These are phyloP conservation scores for Podarcis cretensis DNA, from an alignment of 2,113 vertebrate species.

Conservation along the genomic window DNA sequence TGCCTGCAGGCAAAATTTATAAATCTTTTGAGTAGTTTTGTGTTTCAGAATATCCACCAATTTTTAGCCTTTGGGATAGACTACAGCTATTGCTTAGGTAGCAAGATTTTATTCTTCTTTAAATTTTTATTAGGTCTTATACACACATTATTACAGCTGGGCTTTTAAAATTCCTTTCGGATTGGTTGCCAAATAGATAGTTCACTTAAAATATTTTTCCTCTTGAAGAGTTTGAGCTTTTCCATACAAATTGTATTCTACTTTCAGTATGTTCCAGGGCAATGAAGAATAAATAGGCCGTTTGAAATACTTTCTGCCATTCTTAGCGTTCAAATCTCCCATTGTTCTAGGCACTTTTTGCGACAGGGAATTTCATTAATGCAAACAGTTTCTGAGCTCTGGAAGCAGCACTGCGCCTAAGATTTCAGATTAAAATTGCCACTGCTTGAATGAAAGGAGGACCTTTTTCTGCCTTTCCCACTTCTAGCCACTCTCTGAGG, in stretches of 20 bases:
- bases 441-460: too few species aligned
- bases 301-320: conserved; percentile 38
- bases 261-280: conserved; percentile 27
- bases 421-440: too few species aligned
- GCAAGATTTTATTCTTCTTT: neutral
- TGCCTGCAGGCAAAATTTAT: neutral
- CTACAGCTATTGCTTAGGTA: neutral
- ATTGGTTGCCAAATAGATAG: neutral
- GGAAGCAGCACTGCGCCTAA: too few species aligned
- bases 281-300: conserved; percentile 27
- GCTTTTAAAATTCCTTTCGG: neutral
- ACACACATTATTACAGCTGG: neutral
- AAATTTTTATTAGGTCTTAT: neutral
- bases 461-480: too few species aligned
- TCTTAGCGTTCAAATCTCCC: too few species aligned
- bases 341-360: too few species aligned
- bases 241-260: conserved; percentile 17
- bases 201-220: neutral
- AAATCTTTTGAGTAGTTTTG: neutral
- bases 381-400: too few species aligned
- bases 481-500: too few species aligned
- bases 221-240: neutral
- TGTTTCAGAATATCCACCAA: neutral
- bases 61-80: neutral
- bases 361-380: too few species aligned